Percentiles rank a stretch among this genome's conserved stretches.
Evolutionary conservation across 2,113 vertebrate genomes (phyloP).

Genomic region (Antigone vipio): DNA sequence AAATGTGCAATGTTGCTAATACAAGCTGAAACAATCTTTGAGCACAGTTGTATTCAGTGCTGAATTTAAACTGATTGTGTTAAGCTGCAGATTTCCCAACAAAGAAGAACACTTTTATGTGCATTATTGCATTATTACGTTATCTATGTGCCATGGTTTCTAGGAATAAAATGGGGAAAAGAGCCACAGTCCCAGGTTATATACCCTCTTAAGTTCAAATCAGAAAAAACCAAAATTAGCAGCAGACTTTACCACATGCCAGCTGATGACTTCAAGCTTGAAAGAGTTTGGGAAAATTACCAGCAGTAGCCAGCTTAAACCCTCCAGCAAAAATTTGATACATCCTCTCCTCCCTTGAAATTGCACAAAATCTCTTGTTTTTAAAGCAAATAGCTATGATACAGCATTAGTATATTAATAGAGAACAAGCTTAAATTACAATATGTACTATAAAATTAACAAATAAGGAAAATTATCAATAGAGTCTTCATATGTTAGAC

Average conservation of each 20-base stretch:
- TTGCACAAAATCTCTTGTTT: background rate
- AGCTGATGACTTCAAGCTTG: background rate
- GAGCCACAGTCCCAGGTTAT: background rate
- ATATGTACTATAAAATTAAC: background rate
- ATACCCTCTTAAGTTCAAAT: background rate
- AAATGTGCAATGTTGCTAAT: background rate
- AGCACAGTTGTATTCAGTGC: background rate
- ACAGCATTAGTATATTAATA: background rate
- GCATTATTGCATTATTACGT: background rate
- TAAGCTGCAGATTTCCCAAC: background rate
- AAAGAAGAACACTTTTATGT: background rate
- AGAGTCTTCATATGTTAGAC: background rate
- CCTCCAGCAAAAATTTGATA: background rate
- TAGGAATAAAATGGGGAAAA: background rate
- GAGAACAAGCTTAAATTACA: background rate
- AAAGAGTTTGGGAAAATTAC: background rate
- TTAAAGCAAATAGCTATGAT: background rate
- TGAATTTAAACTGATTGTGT: background rate
- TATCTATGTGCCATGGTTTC: rapidly evolving
- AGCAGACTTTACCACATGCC: background rate
- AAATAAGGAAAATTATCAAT: background rate
- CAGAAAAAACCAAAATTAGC: background rate
- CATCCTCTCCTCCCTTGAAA: background rate
- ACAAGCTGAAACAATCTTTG: background rate
- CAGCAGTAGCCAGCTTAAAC: background rate